Evolutionary conservation across 2,113 vertebrate genomes (phyloP).

Genomic region (Pygoscelis antarcticus): DNA sequence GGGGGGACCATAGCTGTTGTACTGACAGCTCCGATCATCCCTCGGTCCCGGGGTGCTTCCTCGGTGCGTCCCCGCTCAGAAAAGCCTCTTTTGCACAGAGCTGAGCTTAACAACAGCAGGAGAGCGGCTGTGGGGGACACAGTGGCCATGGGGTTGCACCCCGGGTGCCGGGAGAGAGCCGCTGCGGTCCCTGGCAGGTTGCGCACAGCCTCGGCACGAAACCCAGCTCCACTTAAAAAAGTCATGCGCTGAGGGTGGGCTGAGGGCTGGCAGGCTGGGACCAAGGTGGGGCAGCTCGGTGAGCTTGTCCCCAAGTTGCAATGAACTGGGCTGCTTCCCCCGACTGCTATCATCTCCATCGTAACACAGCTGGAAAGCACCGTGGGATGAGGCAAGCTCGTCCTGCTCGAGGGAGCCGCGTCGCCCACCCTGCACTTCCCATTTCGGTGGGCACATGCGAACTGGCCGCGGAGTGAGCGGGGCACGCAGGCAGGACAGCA

Average conservation of each 20-base stretch:
- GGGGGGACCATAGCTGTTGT: rapidly evolving
- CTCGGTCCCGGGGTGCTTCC: neutral
- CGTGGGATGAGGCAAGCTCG: rapidly evolving
- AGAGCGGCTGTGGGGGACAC: rapidly evolving
- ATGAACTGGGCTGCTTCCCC: neutral
- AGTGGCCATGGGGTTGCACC: neutral
- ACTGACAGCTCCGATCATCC: neutral
- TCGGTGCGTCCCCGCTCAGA: rapidly evolving
- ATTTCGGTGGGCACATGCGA: rapidly evolving
- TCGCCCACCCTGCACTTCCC: rapidly evolving
- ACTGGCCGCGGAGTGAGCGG: rapidly evolving
- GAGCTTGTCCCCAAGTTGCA: neutral
- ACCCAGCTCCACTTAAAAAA: rapidly evolving
- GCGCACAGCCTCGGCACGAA: rapidly evolving
- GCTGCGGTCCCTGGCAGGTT: neutral
- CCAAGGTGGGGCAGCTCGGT: neutral
- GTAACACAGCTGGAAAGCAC: neutral
- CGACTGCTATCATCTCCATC: rapidly evolving
- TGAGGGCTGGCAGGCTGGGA: no score
- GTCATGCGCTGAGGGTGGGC: rapidly evolving
- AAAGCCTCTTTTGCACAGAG: rapidly evolving
- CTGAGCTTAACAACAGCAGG: rapidly evolving
- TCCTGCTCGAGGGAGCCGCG: neutral
- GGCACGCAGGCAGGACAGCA: rapidly evolving
- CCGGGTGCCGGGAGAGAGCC: neutral